Base-by-base conservation (phyloP, 30 jellyfish, hydroid and myxozoan species). In the Cassiopea xamachana region DNA sequence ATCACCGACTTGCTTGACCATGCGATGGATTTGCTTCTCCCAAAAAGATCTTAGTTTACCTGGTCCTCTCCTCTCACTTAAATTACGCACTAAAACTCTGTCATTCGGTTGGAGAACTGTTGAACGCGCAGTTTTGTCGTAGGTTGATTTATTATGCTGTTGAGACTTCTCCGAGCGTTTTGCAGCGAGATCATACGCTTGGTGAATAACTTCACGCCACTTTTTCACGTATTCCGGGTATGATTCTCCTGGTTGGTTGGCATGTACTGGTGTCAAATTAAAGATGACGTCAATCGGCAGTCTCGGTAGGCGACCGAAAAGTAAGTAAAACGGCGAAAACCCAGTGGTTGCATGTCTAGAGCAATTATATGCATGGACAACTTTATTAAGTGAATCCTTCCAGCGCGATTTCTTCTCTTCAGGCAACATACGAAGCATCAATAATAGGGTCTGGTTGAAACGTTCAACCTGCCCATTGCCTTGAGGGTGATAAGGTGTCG, bases 241-340 rank as follows among this genome's bases (percentile, higher is more conserved):
- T 19, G 78, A 27, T n/a, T 60, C 79, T n/a, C 51, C 51, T 16
- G 1, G 59, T 59, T 60, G 50, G 60, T 79, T 14, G 3, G 76
- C 15, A 39, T 0, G 15, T 7, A 27, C 55, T 71, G 8, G 44
- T 0, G 48, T 82, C 0, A 0, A 7, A 67, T 80, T 67, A 69
- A 89, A 89, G 27, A 62, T 60, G n/a, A 81, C 79, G 76, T 80
- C 89, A 19, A 89, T 55, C 2, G 81, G 93, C 90, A 90, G 47
- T 43, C 84, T 60, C 3, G 90, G 93, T 1, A 45, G 46, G 10
- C 90, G 62, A 1, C 97, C 90, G 68, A 82, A 90, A 13, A 83
- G 80, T 27, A 82, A 60, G 83, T 48, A 90, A 79, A 46, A 51
- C 47, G 93, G 97, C 3, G 93, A 60, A 73, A 1, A 90, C 48